These are phyloP conservation scores for Xiphophorus birchmanni DNA, from an alignment of 2,797 vertebrate genomes.

Conservation along the genomic window DNA sequence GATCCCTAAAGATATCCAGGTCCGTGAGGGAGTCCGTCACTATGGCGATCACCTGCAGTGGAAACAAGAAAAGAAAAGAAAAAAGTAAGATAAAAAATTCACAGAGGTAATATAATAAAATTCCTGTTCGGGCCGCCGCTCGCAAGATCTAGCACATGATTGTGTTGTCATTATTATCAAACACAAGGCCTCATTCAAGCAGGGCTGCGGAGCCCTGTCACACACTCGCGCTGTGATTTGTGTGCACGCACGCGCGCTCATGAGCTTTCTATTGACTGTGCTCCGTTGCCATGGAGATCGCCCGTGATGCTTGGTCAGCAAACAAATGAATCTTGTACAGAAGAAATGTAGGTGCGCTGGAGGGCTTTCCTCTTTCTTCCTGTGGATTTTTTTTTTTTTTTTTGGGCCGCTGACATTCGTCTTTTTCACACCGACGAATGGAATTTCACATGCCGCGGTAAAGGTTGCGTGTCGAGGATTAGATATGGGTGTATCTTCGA, in stretches of 20 bases:
- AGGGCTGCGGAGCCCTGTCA: slow-evolving; percentile 51
- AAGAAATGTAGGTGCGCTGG: slow-evolving; percentile 58
- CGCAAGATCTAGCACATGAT: slow-evolving; percentile 56
- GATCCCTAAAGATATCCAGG: slow-evolving; percentile 92
- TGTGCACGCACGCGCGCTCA: slow-evolving; percentile 40
- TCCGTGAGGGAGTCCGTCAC: slow-evolving; percentile 97
- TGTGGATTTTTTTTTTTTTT: slow-evolving; percentile 10
- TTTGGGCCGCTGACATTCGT: slow-evolving; percentile 11
- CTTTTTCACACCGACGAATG: slow-evolving; percentile 42
- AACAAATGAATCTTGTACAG: slow-evolving; percentile 69
- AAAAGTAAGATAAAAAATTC: slow-evolving; percentile 49
- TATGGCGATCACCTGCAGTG: slow-evolving; percentile 92
- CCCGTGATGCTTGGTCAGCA: slow-evolving; percentile 72
- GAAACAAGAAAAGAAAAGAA: slow-evolving; percentile 16
- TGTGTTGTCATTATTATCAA: slow-evolving; percentile 71
- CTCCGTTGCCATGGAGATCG: slow-evolving; percentile 76
- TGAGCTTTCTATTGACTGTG: slow-evolving; percentile 73
- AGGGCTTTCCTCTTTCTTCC: slow-evolving; percentile 36
- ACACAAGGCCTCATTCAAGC: slow-evolving; percentile 68
- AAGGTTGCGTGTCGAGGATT: slow-evolving; percentile 52
- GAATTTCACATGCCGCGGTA: slow-evolving; percentile 59
- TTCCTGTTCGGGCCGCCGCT: slow-evolving; percentile 56
- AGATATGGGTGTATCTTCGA: slow-evolving; percentile 50
- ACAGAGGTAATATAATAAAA: slow-evolving; percentile 66
- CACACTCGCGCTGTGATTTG: slow-evolving; percentile 55